phyloP scores from a whole-genome alignment of 2,888 invertebrate genomes.

The Ennomos fuscantarius region DNA sequence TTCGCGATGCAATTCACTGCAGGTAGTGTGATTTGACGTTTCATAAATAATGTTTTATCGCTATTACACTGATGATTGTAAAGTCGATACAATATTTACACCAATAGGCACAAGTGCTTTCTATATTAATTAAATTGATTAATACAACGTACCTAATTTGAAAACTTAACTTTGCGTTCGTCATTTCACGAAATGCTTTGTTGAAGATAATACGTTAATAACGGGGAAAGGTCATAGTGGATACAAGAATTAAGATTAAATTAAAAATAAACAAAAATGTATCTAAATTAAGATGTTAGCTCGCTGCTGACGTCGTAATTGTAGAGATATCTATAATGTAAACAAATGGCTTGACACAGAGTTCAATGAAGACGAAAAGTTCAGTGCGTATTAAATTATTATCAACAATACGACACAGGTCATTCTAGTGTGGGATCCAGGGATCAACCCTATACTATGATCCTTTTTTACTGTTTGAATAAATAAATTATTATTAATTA shows the following conservation, averaged over 20 bases:
- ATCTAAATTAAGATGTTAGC: slow-evolving; percentile 4
- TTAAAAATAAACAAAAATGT: slow-evolving; percentile 25
- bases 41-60: too few species aligned
- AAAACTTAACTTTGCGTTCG: slow-evolving; percentile 12
- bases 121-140: too few species aligned
- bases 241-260: slow-evolving; percentile 20
- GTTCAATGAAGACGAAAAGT: slow-evolving; percentile 12
- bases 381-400: neutral
- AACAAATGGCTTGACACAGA: slow-evolving; percentile 10
- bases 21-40: too few species aligned
- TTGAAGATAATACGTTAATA: slow-evolving; percentile 35
- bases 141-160: neutral
- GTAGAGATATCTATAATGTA: slow-evolving; percentile 9
- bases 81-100: too few species aligned
- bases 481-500: too few species aligned
- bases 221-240: slow-evolving; percentile 39
- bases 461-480: too few species aligned
- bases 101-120: too few species aligned
- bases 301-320: slow-evolving; percentile 10
- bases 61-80: too few species aligned
- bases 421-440: too few species aligned
- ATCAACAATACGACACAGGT: neutral
- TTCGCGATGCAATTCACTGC: too few species aligned
- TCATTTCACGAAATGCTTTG: slow-evolving; percentile 39
- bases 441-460: too few species aligned